A percentile compares a stretch with the other conserved stretches of the same genome.
Evolutionary conservation across 2,888 invertebrate genomes (phyloP).

Genomic region (Diloba caeruleocephala): DNA sequence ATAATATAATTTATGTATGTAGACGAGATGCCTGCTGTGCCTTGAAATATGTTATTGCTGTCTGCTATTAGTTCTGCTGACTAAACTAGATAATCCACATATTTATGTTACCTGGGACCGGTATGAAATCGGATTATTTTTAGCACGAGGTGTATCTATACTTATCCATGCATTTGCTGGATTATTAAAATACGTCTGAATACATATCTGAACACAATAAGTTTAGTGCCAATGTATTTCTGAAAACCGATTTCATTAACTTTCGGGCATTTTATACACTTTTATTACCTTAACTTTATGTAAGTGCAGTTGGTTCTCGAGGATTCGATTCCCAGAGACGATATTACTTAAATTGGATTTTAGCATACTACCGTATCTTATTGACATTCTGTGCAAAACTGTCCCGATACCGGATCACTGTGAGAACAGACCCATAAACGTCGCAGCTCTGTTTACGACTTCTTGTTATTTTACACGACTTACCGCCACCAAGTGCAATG

Average conservation of each 20-base stretch:
- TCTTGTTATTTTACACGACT: conserved; percentile 68
- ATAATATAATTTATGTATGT: conserved; percentile 57
- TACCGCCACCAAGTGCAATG: conserved; percentile 27
- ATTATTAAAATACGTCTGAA: conserved; percentile 3
- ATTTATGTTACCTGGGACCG: conserved; percentile 40
- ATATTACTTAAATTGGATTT: conserved; percentile 27
- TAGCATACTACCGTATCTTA: conserved; percentile 36
- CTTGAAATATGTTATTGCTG: conserved; percentile 76
- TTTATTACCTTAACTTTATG: neutral
- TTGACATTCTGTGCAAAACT: conserved; percentile 64
- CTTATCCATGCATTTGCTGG: conserved; percentile 13
- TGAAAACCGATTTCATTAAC: neutral
- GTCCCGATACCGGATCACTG: conserved; percentile 68
- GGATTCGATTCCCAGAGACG: conserved; percentile 4
- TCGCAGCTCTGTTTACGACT: conserved; percentile 70
- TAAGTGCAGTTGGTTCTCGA: conserved; percentile 1
- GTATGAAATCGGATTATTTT: conserved; percentile 45
- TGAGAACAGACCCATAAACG: conserved; percentile 75
- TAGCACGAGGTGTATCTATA: conserved; percentile 17
- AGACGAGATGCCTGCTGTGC: conserved; percentile 69
- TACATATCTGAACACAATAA: no score
- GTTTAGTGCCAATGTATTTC: no score
- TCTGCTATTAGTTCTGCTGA: conserved; percentile 65
- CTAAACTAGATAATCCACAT: conserved; percentile 50
- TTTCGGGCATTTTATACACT: neutral